Evolutionary conservation across 2,888 invertebrate species (phyloP), one percentile per base, ranked within the genome.

Genomic region (Erebia aethiops): DNA sequence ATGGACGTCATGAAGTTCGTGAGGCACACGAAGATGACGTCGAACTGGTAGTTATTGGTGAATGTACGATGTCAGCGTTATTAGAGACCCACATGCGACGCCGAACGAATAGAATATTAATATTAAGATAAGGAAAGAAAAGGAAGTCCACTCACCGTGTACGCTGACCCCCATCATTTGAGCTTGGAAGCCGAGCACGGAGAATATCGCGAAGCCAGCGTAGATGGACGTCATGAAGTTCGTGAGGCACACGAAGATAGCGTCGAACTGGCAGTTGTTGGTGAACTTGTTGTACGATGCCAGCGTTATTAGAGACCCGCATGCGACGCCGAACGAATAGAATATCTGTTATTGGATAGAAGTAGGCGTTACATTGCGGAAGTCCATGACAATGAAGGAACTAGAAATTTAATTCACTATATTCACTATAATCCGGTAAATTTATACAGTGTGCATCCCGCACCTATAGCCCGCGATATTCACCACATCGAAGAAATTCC

Each of bases 21-120:
- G 0, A 95, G 84, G 46, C 95, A 95, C 67, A 97, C 97, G 74
- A 97, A 94, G 41, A 96, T 85, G 0, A 97, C 96, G 82, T 97
- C 97, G 74, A 95, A 95, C 80, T 96, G 94, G 76, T 95, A 95
- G 84, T 96, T 96, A 82, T 97, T 97, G 66, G 88, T 88, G 83
- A 96, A 97, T 97, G 87, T 96, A 97, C 66, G 97, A 97, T 10
- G 97, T 95, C 68, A 97, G 91, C 0, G 97, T 96, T 61, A 97
- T 95, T 67, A 97, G 94, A 0, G 97, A 96, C 0, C 96, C 96
- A 77, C 95, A 95, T 1, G 94, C 95, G n/a, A 97, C 95, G 58
- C 97, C 96, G 72, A 97, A 96, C 0, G 97, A 97, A 88, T 97
- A 97, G 87, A 97, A 97, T 77, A n/a, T n/a, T n/a, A n/a, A n/a